Conservation (phyloP, 2,888 invertebrate species). For the Dilophus febrilis region DNA sequence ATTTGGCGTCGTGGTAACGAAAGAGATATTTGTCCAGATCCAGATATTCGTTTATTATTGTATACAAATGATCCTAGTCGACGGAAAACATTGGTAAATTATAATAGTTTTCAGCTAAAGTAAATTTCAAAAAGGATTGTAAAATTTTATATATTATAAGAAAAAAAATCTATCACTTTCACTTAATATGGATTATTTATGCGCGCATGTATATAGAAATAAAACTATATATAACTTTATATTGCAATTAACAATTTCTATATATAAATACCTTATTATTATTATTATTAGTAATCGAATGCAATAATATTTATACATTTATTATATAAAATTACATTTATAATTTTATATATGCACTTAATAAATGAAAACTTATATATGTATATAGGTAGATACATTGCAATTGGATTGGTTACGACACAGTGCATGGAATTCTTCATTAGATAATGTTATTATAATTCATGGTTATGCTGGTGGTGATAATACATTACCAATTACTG, state of each 20-base stretch:
- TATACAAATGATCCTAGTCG: conserved; percentile 41
- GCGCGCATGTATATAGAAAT: neutral
- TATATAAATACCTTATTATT: too few relatives aligned
- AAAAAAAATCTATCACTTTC: neutral
- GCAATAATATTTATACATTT: too few relatives aligned
- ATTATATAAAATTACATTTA: too few relatives aligned
- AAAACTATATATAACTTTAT: neutral
- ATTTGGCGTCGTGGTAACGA: conserved; percentile 47
- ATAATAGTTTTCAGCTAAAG: neutral
- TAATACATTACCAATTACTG: conserved; percentile 51
- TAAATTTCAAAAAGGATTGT: neutral
- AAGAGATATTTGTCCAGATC: conserved; percentile 52
- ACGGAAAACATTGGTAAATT: conserved; percentile 29
- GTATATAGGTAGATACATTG: conserved; percentile 33
- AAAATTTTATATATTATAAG: too few relatives aligned
- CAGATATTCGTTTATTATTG: conserved; percentile 44
- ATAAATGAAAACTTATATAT: neutral
- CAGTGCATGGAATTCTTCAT: conserved; percentile 48
- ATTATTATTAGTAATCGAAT: too few relatives aligned
- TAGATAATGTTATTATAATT: conserved; percentile 50
- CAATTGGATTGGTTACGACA: conserved; percentile 58
- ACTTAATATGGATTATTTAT: too few relatives aligned
- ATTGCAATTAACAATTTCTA: neutral
- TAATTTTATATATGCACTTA: neutral
- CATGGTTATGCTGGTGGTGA: conserved; percentile 69